Percentiles rank a stretch among this genome's conserved stretches.
phyloP scores from a whole-genome alignment of 2,797 vertebrate species.

The Hoplostethus atlanticus region DNA sequence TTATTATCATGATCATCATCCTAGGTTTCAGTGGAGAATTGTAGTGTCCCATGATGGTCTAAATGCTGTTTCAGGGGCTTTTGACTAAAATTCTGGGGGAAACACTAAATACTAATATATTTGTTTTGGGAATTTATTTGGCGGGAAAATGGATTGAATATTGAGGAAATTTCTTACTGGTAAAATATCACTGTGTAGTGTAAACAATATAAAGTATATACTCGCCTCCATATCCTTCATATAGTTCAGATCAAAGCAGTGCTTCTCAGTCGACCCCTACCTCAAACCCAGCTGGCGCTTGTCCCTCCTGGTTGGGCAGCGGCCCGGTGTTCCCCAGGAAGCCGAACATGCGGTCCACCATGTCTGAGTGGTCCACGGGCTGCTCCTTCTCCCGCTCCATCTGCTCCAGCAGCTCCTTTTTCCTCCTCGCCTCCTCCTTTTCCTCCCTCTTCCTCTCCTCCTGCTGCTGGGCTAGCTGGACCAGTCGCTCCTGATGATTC shows the following conservation, averaged over 20 bases:
- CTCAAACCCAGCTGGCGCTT: constrained; percentile 92
- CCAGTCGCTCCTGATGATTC: constrained; percentile 91
- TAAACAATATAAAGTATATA: no score
- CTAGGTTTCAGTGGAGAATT: no score
- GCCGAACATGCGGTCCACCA: constrained; percentile 97
- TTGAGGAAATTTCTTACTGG: no score
- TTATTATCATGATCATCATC: no score
- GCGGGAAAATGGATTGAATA: no score
- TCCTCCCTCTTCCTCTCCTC: constrained; percentile 88
- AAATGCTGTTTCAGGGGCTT: no score
- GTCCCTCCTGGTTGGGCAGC: constrained; percentile 91
- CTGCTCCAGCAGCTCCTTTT: constrained; percentile 92
- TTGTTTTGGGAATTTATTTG: no score
- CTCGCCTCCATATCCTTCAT: no score
- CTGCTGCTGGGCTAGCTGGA: constrained; percentile 87
- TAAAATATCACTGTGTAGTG: no score
- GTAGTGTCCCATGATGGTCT: no score
- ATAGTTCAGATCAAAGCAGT: not conserved
- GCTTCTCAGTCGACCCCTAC: constrained; percentile 61
- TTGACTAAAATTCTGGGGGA: no score
- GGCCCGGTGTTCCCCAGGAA: constrained; percentile 89
- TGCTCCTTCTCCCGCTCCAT: constrained; percentile 91
- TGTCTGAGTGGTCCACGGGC: constrained; percentile 93
- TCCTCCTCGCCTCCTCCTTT: constrained; percentile 87
- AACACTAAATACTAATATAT: no score